phyloP scores from a whole-genome alignment of 2,113 vertebrate species.

The Limnothrissa miodon region DNA sequence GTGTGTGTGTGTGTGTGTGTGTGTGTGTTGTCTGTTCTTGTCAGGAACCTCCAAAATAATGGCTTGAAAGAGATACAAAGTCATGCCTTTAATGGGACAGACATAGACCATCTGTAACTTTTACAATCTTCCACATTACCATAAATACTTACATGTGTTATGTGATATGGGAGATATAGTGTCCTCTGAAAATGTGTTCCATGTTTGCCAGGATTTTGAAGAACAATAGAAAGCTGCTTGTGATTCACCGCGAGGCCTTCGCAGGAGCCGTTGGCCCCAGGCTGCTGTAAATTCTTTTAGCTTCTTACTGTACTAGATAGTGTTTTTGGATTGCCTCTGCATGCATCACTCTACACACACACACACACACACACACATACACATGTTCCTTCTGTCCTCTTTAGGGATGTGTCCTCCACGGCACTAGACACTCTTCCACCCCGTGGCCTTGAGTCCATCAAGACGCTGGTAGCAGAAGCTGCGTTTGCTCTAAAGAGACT shows the following conservation, averaged over 20 bases:
- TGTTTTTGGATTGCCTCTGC: not conserved
- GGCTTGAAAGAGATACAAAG: conserved; percentile 85
- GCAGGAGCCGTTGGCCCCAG: conserved; percentile 75
- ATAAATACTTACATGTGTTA: not conserved
- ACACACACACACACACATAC: not conserved
- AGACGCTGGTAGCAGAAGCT: conserved; percentile 73
- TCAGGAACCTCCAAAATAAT: conserved; percentile 84
- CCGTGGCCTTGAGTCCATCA: conserved; percentile 76
- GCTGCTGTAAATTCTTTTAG: conserved; percentile 75
- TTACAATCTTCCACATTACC: not conserved
- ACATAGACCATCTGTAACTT: conserved; percentile 78
- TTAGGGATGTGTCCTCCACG: conserved; percentile 83
- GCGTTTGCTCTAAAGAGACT: conserved; percentile 79
- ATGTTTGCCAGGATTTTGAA: conserved; percentile 75
- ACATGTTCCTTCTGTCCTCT: not conserved
- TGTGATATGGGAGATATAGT: not conserved
- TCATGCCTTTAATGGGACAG: conserved; percentile 83
- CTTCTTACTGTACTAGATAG: not conserved
- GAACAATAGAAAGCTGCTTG: conserved; percentile 77
- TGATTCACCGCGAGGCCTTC: conserved; percentile 79
- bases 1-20: not conserved
- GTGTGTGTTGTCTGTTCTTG: not conserved
- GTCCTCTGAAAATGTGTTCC: not conserved
- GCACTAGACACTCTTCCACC: conserved; percentile 74
- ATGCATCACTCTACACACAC: not conserved